Conservation (phyloP, 2,888 invertebrate species). For the Belgica antarctica region DNA sequence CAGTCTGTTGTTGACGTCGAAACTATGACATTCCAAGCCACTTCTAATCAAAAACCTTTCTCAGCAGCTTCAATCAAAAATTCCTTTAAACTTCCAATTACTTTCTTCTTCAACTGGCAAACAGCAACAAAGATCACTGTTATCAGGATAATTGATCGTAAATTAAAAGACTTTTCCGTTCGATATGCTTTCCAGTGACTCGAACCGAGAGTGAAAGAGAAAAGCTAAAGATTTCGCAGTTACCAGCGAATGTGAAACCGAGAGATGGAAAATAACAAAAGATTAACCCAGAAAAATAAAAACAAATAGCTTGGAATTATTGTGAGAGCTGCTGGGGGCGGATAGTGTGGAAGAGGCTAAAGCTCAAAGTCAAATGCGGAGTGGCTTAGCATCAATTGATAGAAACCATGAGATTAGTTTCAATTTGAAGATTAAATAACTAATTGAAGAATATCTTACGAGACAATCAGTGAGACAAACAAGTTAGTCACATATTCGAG, state of each 20-base stretch:
- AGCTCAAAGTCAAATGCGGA: constrained; percentile 10
- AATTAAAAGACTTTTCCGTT: constrained; percentile 29
- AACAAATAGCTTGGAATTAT: constrained; percentile 38
- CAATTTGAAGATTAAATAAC: constrained; percentile 44
- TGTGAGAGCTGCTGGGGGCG: neutral
- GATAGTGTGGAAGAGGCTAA: neutral
- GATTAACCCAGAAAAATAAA: constrained; percentile 36
- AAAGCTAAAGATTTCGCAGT: neutral
- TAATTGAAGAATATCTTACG: constrained; percentile 40
- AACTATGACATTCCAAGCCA: too few relatives aligned
- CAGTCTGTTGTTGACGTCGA: too few relatives aligned
- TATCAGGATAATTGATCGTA: constrained; percentile 35
- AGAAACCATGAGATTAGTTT: constrained; percentile 44
- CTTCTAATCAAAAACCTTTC: too few relatives aligned
- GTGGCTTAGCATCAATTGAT: constrained; percentile 38
- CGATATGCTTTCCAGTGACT: neutral
- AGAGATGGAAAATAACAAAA: constrained; percentile 25
- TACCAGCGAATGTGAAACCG: neutral
- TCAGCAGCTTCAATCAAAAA: too few relatives aligned
- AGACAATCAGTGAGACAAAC: constrained; percentile 18
- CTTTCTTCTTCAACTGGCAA: neutral
- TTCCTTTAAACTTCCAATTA: neutral
- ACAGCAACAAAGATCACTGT: constrained; percentile 30
- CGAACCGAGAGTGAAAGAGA: neutral
- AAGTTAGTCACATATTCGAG: neutral